A percentile compares a stretch with the other conserved stretches of the same genome.
Conservation (phyloP, 2,888 invertebrate species). For the Volucella inanis region DNA sequence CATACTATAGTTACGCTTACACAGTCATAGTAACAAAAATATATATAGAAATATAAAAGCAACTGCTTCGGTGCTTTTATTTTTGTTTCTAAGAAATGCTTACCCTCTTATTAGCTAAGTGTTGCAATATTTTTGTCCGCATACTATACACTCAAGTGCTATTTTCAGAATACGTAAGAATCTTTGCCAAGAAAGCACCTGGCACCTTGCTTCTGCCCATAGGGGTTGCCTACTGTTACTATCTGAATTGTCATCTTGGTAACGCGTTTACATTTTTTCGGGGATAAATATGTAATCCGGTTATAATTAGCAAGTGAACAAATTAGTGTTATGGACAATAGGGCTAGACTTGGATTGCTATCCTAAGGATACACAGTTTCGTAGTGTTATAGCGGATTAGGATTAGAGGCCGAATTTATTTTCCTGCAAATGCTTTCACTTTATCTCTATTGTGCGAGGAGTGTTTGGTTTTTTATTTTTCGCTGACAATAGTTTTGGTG, state of each 20-base stretch:
- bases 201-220: slow-evolving; percentile 24
- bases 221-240: slow-evolving; percentile 11
- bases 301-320: slow-evolving; percentile 77
- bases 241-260: slow-evolving; percentile 56
- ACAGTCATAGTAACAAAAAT: not conserved
- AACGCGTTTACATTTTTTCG: slow-evolving; percentile 46
- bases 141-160: slow-evolving; percentile 52
- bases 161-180: slow-evolving; percentile 39
- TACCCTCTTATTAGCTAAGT: slow-evolving; percentile 45
- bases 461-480: slow-evolving; percentile 35
- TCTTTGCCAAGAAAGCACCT: slow-evolving; percentile 48
- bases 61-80: slow-evolving; percentile 22
- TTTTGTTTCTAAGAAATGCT: slow-evolving; percentile 1
- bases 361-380: slow-evolving; percentile 26
- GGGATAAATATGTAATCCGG: slow-evolving; percentile 79
- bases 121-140: slow-evolving; percentile 60
- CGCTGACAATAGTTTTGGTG: slow-evolving; percentile 32
- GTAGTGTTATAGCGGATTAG: slow-evolving; percentile 49
- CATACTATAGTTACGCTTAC: no score
- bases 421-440: slow-evolving; percentile 53
- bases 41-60: not conserved
- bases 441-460: slow-evolving; percentile 19
- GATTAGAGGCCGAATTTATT: slow-evolving; percentile 70
- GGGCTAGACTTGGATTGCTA: not conserved
- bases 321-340: slow-evolving; percentile 63